Base-by-base conservation (phyloP, 2,888 invertebrate genomes). In the Hetaerina titia region DNA sequence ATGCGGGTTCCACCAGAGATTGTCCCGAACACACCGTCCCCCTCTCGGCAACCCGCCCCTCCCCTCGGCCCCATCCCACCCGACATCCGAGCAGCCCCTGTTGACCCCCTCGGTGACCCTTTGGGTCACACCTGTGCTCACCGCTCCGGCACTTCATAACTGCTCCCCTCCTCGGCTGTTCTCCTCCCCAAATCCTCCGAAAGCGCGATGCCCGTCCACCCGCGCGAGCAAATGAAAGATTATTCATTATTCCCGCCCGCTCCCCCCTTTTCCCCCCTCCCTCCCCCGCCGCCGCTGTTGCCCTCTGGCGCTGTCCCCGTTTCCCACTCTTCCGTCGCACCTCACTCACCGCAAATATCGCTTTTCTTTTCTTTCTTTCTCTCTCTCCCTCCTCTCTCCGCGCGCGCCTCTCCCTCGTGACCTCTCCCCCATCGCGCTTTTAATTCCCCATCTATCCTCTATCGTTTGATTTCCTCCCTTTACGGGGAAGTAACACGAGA, bases 401-500 rank as follows among this genome's bases (percentile, higher is more conserved):
- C n/a, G n/a, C n/a, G n/a, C n/a, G n/a, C 8, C 11, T 22, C 19
- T n/a, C 9, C n/a, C 89, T n/a, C 22, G 7, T n/a, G 22, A 7
- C 31, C 13, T n/a, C 81, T 81, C 58, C 22, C 13, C n/a, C 89
- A 2, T 69, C 64, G 56, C 92, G 31, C 63, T 63, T 31, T 90
- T 60, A 56, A 64, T 64, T 92, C 92, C 56, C 92, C 56, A 9
- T 92, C 92, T 74, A 81, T 31, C 31, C 81, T 81, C 81, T 81
- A 31, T 81, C 92, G 92, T 92, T 92, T 74, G 92, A 92, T 92
- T 92, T 92, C 92, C 92, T 64, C 69, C 92, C 92, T 92, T 92
- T 69, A 81, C 81, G 92, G 92, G 56, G 92, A n/a, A 92, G 92
- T 92, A 92, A 92, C 92, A 92, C 92, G 92, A 92, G 92, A 92